Percentiles rank a stretch among this genome's conserved stretches.
Conservation (phyloP, 2,113 vertebrate genomes). For the Coracopsis vasa region DNA sequence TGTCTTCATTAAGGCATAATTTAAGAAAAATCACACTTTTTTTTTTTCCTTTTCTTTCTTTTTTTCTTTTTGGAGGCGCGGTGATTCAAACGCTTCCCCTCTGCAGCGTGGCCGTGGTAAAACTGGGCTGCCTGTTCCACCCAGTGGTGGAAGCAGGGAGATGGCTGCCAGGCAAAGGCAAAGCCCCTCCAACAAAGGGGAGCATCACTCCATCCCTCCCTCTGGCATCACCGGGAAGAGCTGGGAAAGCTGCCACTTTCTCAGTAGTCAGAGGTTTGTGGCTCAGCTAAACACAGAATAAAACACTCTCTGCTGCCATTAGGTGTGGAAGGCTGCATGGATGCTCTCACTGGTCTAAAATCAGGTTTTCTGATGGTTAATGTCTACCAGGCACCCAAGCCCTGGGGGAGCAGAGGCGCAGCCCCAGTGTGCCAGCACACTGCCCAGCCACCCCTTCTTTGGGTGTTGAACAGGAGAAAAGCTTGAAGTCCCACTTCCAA, state of each 20-base stretch:
- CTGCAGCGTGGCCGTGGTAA: background rate
- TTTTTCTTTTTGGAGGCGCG: background rate
- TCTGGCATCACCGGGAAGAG: accelerated
- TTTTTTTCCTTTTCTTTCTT: background rate
- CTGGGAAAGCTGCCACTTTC: background rate
- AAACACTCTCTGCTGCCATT: accelerated
- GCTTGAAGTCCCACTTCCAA: background rate
- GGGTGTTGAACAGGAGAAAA: background rate
- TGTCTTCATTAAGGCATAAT: constrained; percentile 59
- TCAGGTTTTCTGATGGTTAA: background rate
- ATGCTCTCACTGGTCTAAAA: background rate
- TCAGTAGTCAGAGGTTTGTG: background rate
- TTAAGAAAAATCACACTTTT: constrained; percentile 38
- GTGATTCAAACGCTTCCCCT: background rate
- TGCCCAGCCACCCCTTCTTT: background rate
- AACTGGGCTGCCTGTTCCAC: constrained; percentile 60
- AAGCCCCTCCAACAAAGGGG: background rate
- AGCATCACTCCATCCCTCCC: background rate
- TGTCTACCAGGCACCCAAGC: background rate
- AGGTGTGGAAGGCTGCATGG: accelerated
- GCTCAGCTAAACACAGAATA: background rate
- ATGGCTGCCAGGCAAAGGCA: background rate
- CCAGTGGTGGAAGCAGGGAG: constrained; percentile 46
- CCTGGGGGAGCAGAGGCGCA: background rate
- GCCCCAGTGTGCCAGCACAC: accelerated